These are phyloP conservation scores for Podarcis muralis DNA, from an alignment of 2,113 vertebrate genomes.

Conservation along the genomic window DNA sequence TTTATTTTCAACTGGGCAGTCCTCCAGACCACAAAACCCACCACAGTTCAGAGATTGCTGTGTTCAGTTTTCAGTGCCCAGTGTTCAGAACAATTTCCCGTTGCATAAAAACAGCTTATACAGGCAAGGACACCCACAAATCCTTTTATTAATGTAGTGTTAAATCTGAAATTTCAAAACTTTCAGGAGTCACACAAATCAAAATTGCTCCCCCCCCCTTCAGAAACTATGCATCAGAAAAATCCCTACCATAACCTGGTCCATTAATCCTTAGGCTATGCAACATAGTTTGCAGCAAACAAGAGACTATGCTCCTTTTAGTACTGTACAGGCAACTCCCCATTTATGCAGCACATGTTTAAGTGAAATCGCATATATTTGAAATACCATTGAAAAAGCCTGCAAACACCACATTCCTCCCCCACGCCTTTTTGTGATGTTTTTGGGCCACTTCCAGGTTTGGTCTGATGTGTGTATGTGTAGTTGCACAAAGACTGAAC, in stretches of 20 bases:
- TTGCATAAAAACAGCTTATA: conserved; percentile 49
- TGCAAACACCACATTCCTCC: too few species aligned
- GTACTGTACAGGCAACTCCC: too few species aligned
- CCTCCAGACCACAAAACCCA: conserved; percentile 69
- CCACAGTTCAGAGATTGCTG: conserved; percentile 54
- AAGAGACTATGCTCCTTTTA: neutral
- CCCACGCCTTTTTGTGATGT: too few species aligned
- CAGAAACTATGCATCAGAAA: neutral
- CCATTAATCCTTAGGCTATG: neutral
- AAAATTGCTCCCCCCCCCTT: conserved; percentile 14
- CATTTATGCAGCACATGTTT: too few species aligned
- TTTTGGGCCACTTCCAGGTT: too few species aligned
- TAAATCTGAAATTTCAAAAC: conserved; percentile 31
- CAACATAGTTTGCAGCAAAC: neutral
- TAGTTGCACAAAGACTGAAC: too few species aligned
- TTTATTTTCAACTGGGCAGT: conserved; percentile 58
- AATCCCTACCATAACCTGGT: neutral
- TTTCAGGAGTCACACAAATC: conserved; percentile 25
- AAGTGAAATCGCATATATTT: too few species aligned
- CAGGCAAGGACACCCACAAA: conserved; percentile 15
- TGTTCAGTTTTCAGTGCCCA: conserved; percentile 46
- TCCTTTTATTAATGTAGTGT: neutral
- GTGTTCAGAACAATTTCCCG: conserved; percentile 31
- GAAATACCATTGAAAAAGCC: too few species aligned
- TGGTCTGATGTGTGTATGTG: too few species aligned